phyloP scores from a whole-genome alignment of 1,140 invertebrate species.

The Dreissena rostriformis region DNA sequence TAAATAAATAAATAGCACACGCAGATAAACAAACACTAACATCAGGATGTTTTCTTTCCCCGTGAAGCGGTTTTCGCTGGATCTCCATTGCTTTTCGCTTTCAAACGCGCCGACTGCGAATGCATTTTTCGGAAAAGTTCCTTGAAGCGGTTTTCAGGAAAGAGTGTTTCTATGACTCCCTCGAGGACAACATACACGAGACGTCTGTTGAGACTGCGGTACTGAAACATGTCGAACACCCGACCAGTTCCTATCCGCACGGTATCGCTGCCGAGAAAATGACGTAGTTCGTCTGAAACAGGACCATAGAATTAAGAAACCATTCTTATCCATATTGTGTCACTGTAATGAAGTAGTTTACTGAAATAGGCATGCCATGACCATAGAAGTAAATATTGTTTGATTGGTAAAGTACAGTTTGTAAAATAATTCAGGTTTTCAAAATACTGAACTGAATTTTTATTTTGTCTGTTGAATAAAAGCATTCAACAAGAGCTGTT shows the following conservation, averaged over 20 bases:
- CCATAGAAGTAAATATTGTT: too few relatives aligned
- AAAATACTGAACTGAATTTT: too few relatives aligned
- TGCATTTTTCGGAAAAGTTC: conserved; percentile 87
- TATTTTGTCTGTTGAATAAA: too few relatives aligned
- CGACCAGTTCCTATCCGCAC: conserved; percentile 91
- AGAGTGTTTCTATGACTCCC: conserved; percentile 88
- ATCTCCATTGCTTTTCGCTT: background rate
- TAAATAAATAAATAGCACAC: too few relatives aligned
- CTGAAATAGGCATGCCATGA: conserved; percentile 85
- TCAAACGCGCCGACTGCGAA: conserved; percentile 81
- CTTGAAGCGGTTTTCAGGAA: conserved; percentile 88
- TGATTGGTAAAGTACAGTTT: too few relatives aligned
- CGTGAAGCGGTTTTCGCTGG: too few relatives aligned
- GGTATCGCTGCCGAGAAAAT: conserved; percentile 95
- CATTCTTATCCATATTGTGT: conserved; percentile 92
- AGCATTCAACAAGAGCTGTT: too few relatives aligned
- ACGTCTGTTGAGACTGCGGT: conserved; percentile 90
- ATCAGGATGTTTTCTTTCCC: too few relatives aligned
- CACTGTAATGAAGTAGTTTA: conserved; percentile 94
- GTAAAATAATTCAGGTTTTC: too few relatives aligned
- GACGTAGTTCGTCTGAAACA: conserved; percentile 92
- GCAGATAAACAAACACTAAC: too few relatives aligned
- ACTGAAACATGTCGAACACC: conserved; percentile 94
- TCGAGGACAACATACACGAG: conserved; percentile 93
- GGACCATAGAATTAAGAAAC: background rate